Percentiles rank a stretch among this genome's conserved stretches.
These are phyloP conservation scores for Dynastes hyllus DNA, from an alignment of 2,888 invertebrate species.

Conservation along the genomic window DNA sequence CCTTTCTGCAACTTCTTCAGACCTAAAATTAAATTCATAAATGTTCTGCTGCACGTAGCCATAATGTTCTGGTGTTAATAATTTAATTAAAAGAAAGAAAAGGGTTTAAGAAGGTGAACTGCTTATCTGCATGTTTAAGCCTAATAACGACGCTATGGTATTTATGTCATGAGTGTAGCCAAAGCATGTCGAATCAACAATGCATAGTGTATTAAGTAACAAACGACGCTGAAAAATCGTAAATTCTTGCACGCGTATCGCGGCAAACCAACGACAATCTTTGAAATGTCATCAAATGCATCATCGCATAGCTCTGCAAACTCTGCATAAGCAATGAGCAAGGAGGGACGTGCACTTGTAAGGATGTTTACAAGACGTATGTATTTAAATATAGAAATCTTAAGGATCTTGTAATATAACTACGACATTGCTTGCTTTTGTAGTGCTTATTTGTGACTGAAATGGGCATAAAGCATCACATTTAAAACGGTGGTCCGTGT, in stretches of 20 bases:
- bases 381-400: too few relatives aligned
- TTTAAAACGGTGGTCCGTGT: too few relatives aligned
- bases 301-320: conserved; percentile 1
- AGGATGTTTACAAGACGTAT: conserved; percentile 11
- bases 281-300: conserved; percentile 35
- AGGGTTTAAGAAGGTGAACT: neutral
- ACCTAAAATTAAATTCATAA: too few relatives aligned
- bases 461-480: too few relatives aligned
- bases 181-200: conserved; percentile 32
- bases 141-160: neutral
- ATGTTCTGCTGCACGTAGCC: too few relatives aligned
- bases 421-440: too few relatives aligned
- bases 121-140: neutral
- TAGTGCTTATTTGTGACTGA: too few relatives aligned
- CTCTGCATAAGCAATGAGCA: conserved; percentile 16
- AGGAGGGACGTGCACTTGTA: neutral
- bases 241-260: conserved; percentile 32
- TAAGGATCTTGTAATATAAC: too few relatives aligned
- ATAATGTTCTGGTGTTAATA: too few relatives aligned
- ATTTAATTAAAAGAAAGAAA: too few relatives aligned
- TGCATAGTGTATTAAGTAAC: conserved; percentile 10
- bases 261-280: conserved; percentile 18
- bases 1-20: too few relatives aligned
- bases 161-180: conserved; percentile 27
- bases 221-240: conserved; percentile 5